Base-by-base conservation (phyloP, 2,888 invertebrate genomes). In the Atethmia centrago region DNA sequence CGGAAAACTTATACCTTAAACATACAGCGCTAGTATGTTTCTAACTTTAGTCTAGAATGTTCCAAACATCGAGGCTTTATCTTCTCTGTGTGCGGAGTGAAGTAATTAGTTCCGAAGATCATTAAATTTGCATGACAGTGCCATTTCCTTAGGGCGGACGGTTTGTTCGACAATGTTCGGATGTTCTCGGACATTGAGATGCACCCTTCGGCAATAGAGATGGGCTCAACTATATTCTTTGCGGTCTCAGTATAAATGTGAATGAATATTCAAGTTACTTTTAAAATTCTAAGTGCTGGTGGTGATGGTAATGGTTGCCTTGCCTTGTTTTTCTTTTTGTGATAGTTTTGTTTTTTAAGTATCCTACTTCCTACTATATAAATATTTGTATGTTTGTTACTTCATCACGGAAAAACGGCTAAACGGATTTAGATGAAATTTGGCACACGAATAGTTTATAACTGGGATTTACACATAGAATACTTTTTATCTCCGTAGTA, bases 91-190 rank as follows among this genome's bases (percentile, higher is more conserved):
- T 92, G 88, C 81, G 82, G 86, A 88, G 89, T 83, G 86, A 88
- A 94, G 93, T 94, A 94, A 95, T 95, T 94, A 94, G 93, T 94
- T 94, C 89, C 88, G 87, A 90, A 88, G 88, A 89, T 88, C 90
- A 90, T 93, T 89, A 91, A 90, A 93, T 94, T 94, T 94, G 93
- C 93, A 95, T 94, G 90, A 92, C 91, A 91, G 88, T 93, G 87
- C 89, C 87, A 83, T 87, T 92, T 92, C 90, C 90, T 90, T 86
- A 81, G 86, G 87, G 85, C 82, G 74, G 76, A 82, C 80, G 75
- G 69, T 74, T 73, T 82, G 87, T 85, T 79, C 84, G 85, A 77
- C 84, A 40, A 36, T 58, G 79, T 58, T 78, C 68, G 79, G 77
- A 62, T 51, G 45, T 83, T 36, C 58, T 84, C 67, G 83, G 87